These are phyloP conservation scores for Goniozus legneri DNA, from an alignment of 1,140 invertebrate genomes.

Conservation along the genomic window DNA sequence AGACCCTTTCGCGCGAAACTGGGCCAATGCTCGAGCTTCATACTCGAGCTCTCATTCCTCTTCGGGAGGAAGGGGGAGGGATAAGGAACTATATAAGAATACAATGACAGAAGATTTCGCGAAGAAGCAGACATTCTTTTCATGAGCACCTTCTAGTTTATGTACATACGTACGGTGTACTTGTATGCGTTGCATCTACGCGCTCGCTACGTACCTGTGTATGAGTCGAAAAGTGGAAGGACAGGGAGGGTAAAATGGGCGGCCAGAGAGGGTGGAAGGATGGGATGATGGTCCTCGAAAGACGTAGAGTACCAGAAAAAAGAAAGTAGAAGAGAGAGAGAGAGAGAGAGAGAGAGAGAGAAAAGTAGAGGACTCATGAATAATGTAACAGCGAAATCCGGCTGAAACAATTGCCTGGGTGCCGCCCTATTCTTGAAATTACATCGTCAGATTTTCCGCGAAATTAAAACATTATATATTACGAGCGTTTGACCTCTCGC, in stretches of 20 bases:
- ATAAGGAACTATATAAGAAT: slow-evolving; percentile 19
- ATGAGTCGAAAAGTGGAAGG: not conserved
- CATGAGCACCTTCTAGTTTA: slow-evolving; percentile 5
- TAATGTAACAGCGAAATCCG: slow-evolving; percentile 32
- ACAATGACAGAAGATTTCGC: slow-evolving; percentile 21
- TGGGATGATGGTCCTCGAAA: not conserved
- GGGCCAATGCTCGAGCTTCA: not conserved
- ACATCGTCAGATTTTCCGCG: slow-evolving; percentile 35
- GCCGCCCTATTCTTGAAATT: slow-evolving; percentile 33
- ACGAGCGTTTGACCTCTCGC: slow-evolving; percentile 1
- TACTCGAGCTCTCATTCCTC: not conserved
- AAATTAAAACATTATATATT: slow-evolving; percentile 35
- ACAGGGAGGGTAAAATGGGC: not conserved
- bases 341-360: not conserved
- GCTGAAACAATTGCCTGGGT: slow-evolving; percentile 34
- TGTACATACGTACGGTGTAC: not conserved
- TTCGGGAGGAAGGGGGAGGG: not conserved
- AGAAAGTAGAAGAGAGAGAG: not conserved
- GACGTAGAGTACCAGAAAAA: not conserved
- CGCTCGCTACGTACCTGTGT: not conserved
- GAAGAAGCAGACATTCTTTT: slow-evolving; percentile 4
- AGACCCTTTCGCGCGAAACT: no score
- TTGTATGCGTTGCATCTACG: not conserved
- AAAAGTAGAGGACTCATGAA: slow-evolving; percentile 28
- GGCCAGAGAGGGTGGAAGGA: not conserved